Evolutionary conservation across 2,113 vertebrate species (phyloP).

Genomic region (Pavo muticus): DNA sequence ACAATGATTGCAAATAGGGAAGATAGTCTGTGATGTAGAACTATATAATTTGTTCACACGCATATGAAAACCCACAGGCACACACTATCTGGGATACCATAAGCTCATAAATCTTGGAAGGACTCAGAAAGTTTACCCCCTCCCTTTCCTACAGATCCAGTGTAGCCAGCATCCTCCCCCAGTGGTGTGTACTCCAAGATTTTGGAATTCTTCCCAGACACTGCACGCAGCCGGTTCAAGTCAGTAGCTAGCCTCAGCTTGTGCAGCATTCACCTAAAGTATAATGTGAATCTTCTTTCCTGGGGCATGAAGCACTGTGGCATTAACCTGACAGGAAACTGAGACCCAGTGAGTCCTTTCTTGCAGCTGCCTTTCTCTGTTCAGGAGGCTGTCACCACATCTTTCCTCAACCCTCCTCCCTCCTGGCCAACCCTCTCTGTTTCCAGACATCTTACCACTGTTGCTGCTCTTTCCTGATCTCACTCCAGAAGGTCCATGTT

Average conservation of each 20-base stretch:
- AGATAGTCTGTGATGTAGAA: neutral
- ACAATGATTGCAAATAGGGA: neutral
- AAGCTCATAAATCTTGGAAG: neutral
- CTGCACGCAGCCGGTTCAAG: neutral
- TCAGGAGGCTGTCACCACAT: neutral
- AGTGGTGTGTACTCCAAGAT: neutral
- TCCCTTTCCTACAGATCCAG: neutral
- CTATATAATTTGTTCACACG: neutral
- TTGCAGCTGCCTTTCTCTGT: neutral
- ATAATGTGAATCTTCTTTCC: neutral
- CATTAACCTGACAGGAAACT: fast-evolving
- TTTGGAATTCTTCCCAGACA: neutral
- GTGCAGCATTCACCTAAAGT: fast-evolving
- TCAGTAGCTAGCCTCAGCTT: neutral
- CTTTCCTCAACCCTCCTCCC: neutral
- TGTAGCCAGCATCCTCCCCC: neutral
- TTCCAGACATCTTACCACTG: fast-evolving
- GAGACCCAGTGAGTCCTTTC: neutral
- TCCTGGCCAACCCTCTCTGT: neutral
- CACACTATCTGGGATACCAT: neutral
- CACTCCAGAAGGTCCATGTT: neutral
- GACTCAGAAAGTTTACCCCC: neutral
- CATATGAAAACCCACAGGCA: neutral
- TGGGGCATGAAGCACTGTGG: neutral
- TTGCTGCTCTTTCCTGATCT: fast-evolving